Conservation (phyloP, 2,797 vertebrate species). For the Tokudaia muenninki region DNA sequence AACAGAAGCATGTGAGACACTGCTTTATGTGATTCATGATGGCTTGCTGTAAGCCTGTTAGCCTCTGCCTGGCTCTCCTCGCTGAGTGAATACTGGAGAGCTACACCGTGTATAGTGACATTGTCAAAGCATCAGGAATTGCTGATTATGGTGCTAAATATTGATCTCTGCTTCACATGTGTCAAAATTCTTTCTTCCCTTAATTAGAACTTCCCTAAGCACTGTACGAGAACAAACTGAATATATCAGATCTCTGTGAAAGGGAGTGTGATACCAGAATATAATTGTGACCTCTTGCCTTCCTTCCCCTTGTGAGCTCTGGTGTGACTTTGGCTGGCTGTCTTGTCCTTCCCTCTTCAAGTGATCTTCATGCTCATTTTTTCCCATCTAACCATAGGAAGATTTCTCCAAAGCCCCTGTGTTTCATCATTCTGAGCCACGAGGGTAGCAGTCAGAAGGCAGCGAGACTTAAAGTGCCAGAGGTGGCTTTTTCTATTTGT, state of each 20-base stretch:
- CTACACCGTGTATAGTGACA: slow-evolving; percentile 93
- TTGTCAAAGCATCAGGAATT: slow-evolving; percentile 96
- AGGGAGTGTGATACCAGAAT: slow-evolving; percentile 91
- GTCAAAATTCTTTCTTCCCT: slow-evolving; percentile 99
- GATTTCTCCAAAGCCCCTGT: slow-evolving; percentile 89
- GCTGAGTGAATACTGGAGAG: slow-evolving; percentile 94
- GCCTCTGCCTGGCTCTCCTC: slow-evolving; percentile 89
- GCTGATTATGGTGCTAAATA: slow-evolving; percentile 99
- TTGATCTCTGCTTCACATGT: slow-evolving; percentile 99
- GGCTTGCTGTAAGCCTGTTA: slow-evolving; percentile 90
- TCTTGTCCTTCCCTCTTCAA: slow-evolving; percentile 92
- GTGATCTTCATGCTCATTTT: slow-evolving; percentile 97
- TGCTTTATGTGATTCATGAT: slow-evolving; percentile 95
- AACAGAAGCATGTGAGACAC: slow-evolving; percentile 92
- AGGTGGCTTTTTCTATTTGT: slow-evolving; percentile 99
- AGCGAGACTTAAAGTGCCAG: slow-evolving; percentile 95
- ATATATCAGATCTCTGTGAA: slow-evolving; percentile 95
- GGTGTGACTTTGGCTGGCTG: slow-evolving; percentile 96
- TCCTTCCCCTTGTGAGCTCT: slow-evolving; percentile 95
- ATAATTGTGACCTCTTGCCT: slow-evolving; percentile 99
- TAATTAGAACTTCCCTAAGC: slow-evolving; percentile 99
- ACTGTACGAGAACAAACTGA: slow-evolving; percentile 95
- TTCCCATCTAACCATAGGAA: slow-evolving; percentile 93
- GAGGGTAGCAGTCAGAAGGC: slow-evolving; percentile 91
- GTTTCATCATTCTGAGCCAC: slow-evolving; percentile 92